A percentile compares a stretch with the other conserved stretches of the same genome.
phyloP scores from a whole-genome alignment of 2,797 vertebrate species.

The Sebastes glaucus region DNA sequence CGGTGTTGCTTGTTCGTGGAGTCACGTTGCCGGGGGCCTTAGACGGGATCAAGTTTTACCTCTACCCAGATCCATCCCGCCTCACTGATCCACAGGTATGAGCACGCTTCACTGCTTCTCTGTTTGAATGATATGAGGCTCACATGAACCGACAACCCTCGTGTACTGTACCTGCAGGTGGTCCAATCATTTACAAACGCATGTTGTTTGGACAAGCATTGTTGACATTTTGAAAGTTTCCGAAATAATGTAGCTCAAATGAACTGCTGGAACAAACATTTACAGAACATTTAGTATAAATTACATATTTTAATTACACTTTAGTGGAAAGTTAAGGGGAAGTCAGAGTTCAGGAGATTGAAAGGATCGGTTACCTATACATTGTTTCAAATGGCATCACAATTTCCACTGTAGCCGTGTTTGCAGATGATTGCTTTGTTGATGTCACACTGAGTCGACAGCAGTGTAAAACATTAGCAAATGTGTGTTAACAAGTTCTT shows the following conservation, averaged over 20 bases:
- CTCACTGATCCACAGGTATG: slow-evolving; percentile 94
- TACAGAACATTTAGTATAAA: too few relatives aligned
- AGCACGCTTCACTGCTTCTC: not conserved
- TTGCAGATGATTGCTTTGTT: slow-evolving; percentile 3
- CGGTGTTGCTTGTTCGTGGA: slow-evolving; percentile 90
- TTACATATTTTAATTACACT: not conserved
- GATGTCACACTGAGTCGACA: not conserved
- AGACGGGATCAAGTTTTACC: slow-evolving; percentile 94
- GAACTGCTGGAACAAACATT: not conserved
- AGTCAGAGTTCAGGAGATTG: not conserved
- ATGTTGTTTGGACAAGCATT: not conserved
- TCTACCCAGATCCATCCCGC: slow-evolving; percentile 93
- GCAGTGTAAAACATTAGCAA: slow-evolving; percentile 5
- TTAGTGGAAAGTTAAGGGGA: not conserved
- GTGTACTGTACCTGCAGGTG: not conserved
- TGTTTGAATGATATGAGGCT: not conserved
- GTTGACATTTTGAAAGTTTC: not conserved
- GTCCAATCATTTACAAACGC: not conserved
- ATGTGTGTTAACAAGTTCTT: not conserved
- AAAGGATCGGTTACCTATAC: not conserved
- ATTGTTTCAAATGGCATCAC: not conserved
- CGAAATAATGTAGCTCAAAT: not conserved
- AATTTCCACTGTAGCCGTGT: not conserved
- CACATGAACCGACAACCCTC: not conserved
- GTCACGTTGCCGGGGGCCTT: slow-evolving; percentile 92